These are phyloP conservation scores for Bombus turneri DNA, from an alignment of 1,140 invertebrate species.

Conservation along the genomic window DNA sequence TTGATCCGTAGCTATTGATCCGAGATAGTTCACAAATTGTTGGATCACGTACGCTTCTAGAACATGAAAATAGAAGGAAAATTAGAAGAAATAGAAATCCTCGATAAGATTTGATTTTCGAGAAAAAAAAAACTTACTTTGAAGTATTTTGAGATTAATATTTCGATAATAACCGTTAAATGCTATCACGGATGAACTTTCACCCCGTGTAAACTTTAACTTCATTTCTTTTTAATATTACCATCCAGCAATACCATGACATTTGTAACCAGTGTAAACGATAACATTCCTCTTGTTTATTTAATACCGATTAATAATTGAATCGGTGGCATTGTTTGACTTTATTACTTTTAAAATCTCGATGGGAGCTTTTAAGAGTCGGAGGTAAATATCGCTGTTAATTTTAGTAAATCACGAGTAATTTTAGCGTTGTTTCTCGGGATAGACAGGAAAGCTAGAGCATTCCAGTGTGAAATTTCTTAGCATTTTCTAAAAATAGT, in stretches of 20 bases:
- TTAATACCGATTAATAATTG: no score
- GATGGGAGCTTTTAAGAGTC: no score
- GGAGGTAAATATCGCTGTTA: not conserved
- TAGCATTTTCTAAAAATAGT: constrained; percentile 24
- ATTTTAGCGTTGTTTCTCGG: not conserved
- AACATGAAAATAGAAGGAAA: not conserved
- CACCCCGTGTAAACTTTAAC: not conserved
- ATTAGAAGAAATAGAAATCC: not conserved
- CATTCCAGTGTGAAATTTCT: constrained; percentile 34
- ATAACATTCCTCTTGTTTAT: no score
- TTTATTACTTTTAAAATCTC: no score
- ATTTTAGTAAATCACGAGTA: not conserved
- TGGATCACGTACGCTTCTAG: not conserved
- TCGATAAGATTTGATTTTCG: not conserved
- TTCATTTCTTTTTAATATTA: not conserved
- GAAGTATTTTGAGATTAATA: not conserved
- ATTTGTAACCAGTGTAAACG: no score
- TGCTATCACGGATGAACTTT: not conserved
- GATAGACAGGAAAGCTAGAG: no score
- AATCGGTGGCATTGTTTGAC: no score
- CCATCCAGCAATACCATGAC: not conserved
- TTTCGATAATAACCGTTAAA: not conserved
- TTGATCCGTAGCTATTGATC: not conserved
- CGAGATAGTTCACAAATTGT: not conserved
- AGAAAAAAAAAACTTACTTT: no score